phyloP scores from a whole-genome alignment of 2,888 invertebrate species.

The Stomorhina lunata region DNA sequence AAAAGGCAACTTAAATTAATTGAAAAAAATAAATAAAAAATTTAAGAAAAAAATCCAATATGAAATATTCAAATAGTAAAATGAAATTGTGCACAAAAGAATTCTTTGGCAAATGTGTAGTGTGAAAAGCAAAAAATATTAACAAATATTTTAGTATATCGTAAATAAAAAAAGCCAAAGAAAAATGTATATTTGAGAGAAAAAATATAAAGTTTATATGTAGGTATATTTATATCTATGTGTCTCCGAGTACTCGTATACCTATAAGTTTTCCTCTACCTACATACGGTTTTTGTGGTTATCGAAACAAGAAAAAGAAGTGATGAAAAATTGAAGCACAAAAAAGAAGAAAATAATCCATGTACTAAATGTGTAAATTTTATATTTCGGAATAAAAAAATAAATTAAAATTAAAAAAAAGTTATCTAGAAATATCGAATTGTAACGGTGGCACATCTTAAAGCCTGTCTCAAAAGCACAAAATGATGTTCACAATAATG shows the following conservation, averaged over 20 bases:
- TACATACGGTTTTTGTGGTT: constrained; percentile 55
- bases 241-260: constrained; percentile 30
- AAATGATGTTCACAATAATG: neutral
- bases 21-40: neutral
- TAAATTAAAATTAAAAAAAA: neutral
- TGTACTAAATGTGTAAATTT: too few species aligned
- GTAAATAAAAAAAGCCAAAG: constrained; percentile 26
- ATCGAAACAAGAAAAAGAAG: constrained; percentile 32
- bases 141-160: constrained; percentile 11
- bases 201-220: constrained; percentile 68
- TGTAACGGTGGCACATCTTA: neutral
- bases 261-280: constrained; percentile 48
- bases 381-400: neutral
- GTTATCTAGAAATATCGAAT: neutral
- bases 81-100: constrained; percentile 27
- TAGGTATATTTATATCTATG: constrained; percentile 3
- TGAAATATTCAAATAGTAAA: neutral
- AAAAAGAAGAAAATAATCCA: constrained; percentile 31
- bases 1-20: neutral
- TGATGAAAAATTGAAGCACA: constrained; percentile 14
- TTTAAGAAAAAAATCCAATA: constrained; percentile 1
- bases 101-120: neutral
- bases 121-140: constrained; percentile 9
- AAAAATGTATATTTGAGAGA: constrained; percentile 54
- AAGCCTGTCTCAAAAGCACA: neutral